These are phyloP conservation scores for Chirona hameri DNA, from an alignment of 2,888 invertebrate genomes.

Conservation along the genomic window DNA sequence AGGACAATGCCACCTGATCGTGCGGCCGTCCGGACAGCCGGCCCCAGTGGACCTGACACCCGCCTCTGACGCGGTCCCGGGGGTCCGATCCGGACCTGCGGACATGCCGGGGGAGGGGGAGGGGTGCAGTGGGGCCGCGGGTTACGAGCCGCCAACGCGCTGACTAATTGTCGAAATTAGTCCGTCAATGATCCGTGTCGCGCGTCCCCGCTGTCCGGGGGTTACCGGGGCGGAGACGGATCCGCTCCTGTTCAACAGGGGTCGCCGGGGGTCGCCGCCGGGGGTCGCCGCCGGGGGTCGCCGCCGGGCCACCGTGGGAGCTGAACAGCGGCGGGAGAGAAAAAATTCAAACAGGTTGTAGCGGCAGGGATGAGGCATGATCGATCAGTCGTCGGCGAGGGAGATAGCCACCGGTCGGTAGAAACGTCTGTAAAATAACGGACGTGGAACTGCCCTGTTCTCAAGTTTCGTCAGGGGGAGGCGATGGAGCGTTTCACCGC, in stretches of 20 bases:
- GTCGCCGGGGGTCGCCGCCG: neutral
- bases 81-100: neutral
- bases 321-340: neutral
- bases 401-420: no score
- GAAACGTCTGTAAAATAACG: no score
- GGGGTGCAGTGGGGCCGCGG: neutral
- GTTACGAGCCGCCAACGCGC: neutral
- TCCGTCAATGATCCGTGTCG: neutral
- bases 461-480: no score
- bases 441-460: no score
- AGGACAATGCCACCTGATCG: neutral
- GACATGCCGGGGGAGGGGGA: neutral
- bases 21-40: neutral
- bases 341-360: no score
- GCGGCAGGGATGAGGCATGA: no score
- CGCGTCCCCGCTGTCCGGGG: neutral
- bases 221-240: neutral
- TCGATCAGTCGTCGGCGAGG: no score
- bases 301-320: neutral
- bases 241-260: no score
- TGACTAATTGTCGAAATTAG: constrained; percentile 8
- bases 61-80: neutral
- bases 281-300: neutral
- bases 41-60: no score
- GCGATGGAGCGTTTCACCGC: no score